These are phyloP conservation scores for Oligia latruncula DNA, from an alignment of 2,888 invertebrate species.

Conservation along the genomic window DNA sequence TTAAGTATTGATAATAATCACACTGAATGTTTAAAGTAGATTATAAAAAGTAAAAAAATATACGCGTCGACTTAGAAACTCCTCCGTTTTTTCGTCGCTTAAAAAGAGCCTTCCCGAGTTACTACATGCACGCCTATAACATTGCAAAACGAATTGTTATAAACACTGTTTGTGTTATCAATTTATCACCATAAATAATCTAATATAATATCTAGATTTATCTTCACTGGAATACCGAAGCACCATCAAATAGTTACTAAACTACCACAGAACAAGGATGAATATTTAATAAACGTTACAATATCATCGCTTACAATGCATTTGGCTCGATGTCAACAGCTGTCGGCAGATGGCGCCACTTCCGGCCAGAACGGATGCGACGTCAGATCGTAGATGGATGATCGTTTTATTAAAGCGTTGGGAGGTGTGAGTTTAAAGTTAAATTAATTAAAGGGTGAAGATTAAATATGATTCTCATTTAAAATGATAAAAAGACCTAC, in stretches of 20 bases:
- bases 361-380: slow-evolving; percentile 57
- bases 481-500: not conserved
- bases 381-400: slow-evolving; percentile 49
- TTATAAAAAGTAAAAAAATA: too few species aligned
- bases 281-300: slow-evolving; percentile 51
- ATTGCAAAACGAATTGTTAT: too few species aligned
- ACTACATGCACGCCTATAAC: too few species aligned
- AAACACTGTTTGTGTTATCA: too few species aligned
- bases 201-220: slow-evolving; percentile 12
- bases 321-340: slow-evolving; percentile 66
- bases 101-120: too few species aligned
- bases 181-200: too few species aligned
- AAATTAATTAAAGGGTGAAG: not conserved
- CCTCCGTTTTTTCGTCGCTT: too few species aligned
- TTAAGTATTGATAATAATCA: too few species aligned
- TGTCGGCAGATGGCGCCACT: slow-evolving; percentile 64
- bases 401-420: slow-evolving; percentile 47
- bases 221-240: not conserved
- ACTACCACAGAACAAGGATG: slow-evolving; percentile 25
- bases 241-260: not conserved
- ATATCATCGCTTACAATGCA: slow-evolving; percentile 52
- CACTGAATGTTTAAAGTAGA: too few species aligned
- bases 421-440: slow-evolving; percentile 1
- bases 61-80: too few species aligned
- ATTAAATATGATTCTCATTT: not conserved